A percentile compares a stretch with the other conserved stretches of the same genome.
Evolutionary conservation across 2,113 vertebrate species (phyloP).

Genomic region (Nettapus auritus): DNA sequence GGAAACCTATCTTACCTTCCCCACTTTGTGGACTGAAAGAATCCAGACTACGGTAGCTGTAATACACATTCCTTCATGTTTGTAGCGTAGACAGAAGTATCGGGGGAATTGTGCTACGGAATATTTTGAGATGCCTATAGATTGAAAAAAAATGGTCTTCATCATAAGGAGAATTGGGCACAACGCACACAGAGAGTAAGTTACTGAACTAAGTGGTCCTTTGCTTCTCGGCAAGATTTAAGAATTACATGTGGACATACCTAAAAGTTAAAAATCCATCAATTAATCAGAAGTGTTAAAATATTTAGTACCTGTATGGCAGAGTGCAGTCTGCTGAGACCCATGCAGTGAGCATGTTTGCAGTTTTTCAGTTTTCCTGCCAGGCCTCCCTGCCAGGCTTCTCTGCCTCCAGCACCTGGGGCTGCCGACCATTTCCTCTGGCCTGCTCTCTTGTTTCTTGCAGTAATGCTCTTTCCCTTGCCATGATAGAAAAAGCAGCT

Average conservation of each 20-base stretch:
- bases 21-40: not conserved
- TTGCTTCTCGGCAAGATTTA: not conserved
- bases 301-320: not conserved
- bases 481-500: not conserved
- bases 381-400: rapidly evolving
- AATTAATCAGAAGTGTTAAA: constrained; percentile 42
- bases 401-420: not conserved
- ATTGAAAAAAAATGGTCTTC: not conserved
- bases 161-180: not conserved
- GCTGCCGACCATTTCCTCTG: too few species aligned
- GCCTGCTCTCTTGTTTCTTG: not conserved
- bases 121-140: not conserved
- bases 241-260: not conserved
- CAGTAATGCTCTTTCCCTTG: not conserved
- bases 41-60: not conserved
- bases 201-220: not conserved
- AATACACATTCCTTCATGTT: not conserved
- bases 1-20: not conserved
- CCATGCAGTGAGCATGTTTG: not conserved
- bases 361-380: rapidly evolving
- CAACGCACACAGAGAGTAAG: not conserved
- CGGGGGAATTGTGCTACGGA: not conserved
- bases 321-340: rapidly evolving
- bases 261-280: constrained; percentile 23
- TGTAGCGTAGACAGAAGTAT: not conserved